Evolutionary conservation across 2,888 invertebrate genomes (phyloP).

Genomic region (Odontothrips loti): DNA sequence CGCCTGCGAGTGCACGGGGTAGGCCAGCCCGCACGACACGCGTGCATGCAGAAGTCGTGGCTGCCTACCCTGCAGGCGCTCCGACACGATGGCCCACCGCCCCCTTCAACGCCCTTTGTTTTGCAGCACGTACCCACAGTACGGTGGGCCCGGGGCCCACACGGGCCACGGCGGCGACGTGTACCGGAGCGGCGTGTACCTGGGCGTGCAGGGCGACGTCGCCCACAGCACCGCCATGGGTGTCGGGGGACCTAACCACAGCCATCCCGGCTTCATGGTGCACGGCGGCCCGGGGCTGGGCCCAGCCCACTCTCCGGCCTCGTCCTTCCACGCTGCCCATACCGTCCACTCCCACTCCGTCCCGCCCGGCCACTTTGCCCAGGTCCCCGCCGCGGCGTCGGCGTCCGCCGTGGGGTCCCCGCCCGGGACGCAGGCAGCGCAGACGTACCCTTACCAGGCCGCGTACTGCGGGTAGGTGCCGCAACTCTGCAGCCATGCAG

Average conservation of each 20-base stretch:
- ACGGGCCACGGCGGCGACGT: not conserved
- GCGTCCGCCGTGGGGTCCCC: not conserved
- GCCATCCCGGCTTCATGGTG: not conserved
- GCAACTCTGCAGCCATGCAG: too few species aligned
- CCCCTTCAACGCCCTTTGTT: too few species aligned
- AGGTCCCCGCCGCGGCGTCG: not conserved
- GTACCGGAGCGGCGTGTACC: not conserved
- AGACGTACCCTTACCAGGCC: conserved; percentile 1
- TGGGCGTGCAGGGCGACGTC: not conserved
- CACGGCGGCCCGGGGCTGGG: not conserved
- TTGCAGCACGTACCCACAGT: not conserved
- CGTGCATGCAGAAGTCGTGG: too few species aligned
- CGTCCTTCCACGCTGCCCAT: not conserved
- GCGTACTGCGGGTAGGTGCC: not conserved
- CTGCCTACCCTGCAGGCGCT: too few species aligned
- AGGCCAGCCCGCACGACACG: too few species aligned
- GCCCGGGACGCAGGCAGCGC: not conserved
- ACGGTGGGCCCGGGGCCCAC: not conserved
- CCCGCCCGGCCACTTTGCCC: not conserved
- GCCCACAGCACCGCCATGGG: not conserved
- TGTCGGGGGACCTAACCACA: not conserved
- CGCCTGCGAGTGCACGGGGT: too few species aligned
- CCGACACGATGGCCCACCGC: too few species aligned
- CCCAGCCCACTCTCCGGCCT: not conserved
- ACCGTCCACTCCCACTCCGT: not conserved